Percentiles rank a stretch among this genome's conserved stretches.
phyloP scores from a whole-genome alignment of 2,113 vertebrate species.

The Narcine bancroftii region DNA sequence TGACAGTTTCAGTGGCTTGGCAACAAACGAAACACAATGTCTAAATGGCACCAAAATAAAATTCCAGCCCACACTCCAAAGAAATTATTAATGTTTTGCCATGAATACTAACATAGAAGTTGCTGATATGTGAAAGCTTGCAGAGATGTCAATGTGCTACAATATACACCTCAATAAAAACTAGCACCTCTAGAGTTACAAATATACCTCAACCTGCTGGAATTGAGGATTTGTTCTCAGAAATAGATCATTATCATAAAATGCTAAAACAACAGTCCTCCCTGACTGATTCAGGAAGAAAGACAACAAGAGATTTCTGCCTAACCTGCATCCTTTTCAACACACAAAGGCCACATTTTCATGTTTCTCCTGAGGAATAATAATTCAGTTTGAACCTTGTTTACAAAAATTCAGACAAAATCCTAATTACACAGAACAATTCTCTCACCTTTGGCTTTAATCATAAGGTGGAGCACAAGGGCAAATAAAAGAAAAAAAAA shows the following conservation, averaged over 20 bases:
- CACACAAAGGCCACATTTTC: neutral
- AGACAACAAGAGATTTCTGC: neutral
- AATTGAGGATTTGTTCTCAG: neutral
- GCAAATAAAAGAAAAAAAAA: too few species aligned
- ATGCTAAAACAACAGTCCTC: neutral
- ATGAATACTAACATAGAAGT: neutral
- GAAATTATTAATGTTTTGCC: neutral
- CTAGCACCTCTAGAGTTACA: neutral
- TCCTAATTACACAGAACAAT: neutral
- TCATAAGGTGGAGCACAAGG: too few species aligned
- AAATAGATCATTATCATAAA: too few species aligned
- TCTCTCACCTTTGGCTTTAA: neutral
- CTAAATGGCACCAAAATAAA: neutral
- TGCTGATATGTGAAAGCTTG: neutral
- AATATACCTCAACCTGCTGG: too few species aligned
- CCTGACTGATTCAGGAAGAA: neutral
- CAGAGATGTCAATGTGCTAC: neutral
- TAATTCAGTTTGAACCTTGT: neutral
- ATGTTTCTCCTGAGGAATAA: neutral
- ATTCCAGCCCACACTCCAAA: neutral
- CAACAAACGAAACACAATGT: constrained; percentile 32
- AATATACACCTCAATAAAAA: neutral
- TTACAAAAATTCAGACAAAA: neutral
- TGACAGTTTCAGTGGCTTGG: constrained; percentile 29
- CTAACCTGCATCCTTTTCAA: neutral